Evolutionary conservation across 37 sponge, comb jelly and placozoan genomes (phyloP).

Genomic region (Ephydatia muelleri): DNA sequence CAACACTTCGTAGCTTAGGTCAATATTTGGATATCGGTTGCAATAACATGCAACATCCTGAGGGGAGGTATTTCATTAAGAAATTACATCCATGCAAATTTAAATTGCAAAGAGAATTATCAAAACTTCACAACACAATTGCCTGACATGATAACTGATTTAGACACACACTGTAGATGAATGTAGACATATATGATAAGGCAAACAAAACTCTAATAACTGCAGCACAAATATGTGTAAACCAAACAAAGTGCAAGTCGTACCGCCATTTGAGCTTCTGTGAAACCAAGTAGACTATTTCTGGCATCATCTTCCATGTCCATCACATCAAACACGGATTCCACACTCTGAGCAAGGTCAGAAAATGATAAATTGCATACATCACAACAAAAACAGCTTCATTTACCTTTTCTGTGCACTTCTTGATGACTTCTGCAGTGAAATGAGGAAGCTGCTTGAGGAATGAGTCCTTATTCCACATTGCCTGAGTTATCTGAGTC

Average conservation of each 20-base stretch:
- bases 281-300: slow-evolving; percentile 71
- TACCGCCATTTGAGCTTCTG: slow-evolving; percentile 90
- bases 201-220: background rate
- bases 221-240: background rate
- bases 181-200: too few species aligned
- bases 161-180: too few species aligned
- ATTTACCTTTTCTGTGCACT: slow-evolving; percentile 77
- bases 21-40: slow-evolving; percentile 98
- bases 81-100: background rate
- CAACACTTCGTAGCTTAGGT: slow-evolving; percentile 76
- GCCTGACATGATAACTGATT: too few species aligned
- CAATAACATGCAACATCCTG: slow-evolving; percentile 95
- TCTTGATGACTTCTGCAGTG: slow-evolving; percentile 88
- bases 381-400: background rate
- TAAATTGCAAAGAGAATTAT: background rate
- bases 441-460: slow-evolving; percentile 99
- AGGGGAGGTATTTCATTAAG: slow-evolving; percentile 45
- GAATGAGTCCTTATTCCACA: slow-evolving; percentile 98
- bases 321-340: slow-evolving; percentile 97
- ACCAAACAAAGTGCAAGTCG: background rate
- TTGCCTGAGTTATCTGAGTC: slow-evolving; percentile 86
- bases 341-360: slow-evolving; percentile 49
- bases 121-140: background rate
- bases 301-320: slow-evolving; percentile 96
- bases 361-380: background rate